Evolutionary conservation across 2,888 invertebrate species (phyloP), one percentile per base, ranked within the genome.

Genomic region (Isoperla grammatica): DNA sequence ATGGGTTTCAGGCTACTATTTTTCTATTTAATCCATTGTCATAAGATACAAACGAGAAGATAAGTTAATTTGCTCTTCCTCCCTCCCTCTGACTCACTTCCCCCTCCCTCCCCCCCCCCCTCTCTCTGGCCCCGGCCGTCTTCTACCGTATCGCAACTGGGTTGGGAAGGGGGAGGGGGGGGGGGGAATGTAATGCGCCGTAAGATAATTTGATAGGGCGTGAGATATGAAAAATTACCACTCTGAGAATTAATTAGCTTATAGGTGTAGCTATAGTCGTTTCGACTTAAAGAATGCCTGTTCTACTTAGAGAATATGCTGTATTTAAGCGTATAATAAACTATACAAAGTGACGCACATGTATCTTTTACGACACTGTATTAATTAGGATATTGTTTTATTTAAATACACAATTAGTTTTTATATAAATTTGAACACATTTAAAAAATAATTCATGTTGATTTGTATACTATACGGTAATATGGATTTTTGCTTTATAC

Each of bases 11-110:
- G 17, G 15, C 37, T 23, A 20, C 39, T 13, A 53, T 53, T 53
- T 53, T 53, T 53, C 53, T 53, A 53, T 53, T 53, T 53, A 53
- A 53, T 53, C 53, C 53, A 53, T 53, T 53, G 53, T 53, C 53
- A 53, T 53, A 39, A 53, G 53, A 53, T 53, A 53, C 19, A 39
- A 53, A 53, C 53, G 53, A 53, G 53, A 53, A 53, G 39, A n/a
- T 53, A 53, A 53, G 15, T 53, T 53, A 53, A 53, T 53, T 39
- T 53, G 19, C 20, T 15, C 17, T 19, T 19, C 39, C 39, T 11
- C 53, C 29, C 29, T 20, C 39, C 19, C 39, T 37, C 53, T 53
- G 53, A 53, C 19, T 53, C 53, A 53, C 19, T 15, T 19, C 53
- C 15, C 2, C 53, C 53, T 37, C 39, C 50, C 13, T 35, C 6